A percentile compares a stretch with the other conserved stretches of the same genome.
Conservation (phyloP, 2,888 invertebrate species). For the Geophilus truncorum region DNA sequence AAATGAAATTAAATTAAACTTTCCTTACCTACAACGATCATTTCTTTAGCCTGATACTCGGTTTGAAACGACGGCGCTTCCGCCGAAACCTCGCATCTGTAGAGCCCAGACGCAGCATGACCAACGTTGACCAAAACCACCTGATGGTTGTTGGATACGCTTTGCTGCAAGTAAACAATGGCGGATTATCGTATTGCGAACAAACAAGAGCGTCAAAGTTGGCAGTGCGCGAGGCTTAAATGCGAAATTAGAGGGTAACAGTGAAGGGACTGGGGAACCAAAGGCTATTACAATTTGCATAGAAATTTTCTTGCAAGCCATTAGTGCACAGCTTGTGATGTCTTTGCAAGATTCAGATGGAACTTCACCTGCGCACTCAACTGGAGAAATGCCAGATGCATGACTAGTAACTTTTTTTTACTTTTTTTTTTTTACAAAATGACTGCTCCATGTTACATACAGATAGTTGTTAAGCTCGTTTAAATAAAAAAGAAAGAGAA, state of each 20-base stretch:
- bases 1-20: not conserved
- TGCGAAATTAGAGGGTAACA: not conserved
- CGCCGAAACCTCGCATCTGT: conserved; percentile 22
- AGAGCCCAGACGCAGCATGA: conserved; percentile 1
- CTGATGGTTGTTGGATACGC: not conserved
- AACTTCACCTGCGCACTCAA: not conserved
- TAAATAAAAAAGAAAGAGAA: not conserved
- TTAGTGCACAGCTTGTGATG: conserved; percentile 15
- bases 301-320: conserved; percentile 17
- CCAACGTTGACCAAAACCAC: conserved; percentile 15
- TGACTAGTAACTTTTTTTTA: not conserved
- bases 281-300: not conserved
- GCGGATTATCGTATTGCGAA: too few species aligned
- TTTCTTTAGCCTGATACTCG: not conserved
- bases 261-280: not conserved
- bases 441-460: not conserved
- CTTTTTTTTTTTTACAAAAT: not conserved
- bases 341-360: conserved; percentile 9
- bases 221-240: not conserved
- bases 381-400: not conserved
- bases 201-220: not conserved
- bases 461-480: not conserved
- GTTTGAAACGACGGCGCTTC: conserved; percentile 30
- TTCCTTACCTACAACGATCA: conserved; percentile 30
- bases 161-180: too few species aligned